Percentiles rank a stretch among this genome's conserved stretches.
Evolutionary conservation across 2,797 vertebrate genomes (phyloP).

Genomic region (Chloroceryle amazona): DNA sequence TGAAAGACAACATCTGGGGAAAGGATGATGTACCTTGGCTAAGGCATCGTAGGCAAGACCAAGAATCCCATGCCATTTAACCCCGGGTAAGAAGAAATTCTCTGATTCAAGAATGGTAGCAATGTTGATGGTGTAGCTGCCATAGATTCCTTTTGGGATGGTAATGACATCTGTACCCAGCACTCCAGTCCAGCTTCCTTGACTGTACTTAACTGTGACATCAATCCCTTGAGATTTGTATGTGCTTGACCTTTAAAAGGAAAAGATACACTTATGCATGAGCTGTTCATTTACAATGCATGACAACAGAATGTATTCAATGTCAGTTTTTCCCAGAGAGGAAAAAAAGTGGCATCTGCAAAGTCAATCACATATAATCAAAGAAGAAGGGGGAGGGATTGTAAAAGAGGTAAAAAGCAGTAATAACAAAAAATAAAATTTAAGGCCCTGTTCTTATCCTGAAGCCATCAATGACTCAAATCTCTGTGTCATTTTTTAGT

Average conservation of each 20-base stretch:
- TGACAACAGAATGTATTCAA: background rate
- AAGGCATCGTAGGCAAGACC: constrained; percentile 92
- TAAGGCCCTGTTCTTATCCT: background rate
- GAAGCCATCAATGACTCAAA: background rate
- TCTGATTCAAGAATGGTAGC: constrained; percentile 92
- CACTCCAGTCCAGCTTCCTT: constrained; percentile 95
- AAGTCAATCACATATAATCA: background rate
- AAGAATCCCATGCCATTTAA: constrained; percentile 97
- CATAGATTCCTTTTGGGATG: constrained; percentile 89
- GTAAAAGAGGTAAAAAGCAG: background rate
- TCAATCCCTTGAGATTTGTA: constrained; percentile 82
- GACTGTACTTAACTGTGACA: constrained; percentile 93
- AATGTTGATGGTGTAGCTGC: constrained; percentile 87
- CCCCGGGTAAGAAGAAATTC: constrained; percentile 92
- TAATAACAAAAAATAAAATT: background rate
- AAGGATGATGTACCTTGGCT: constrained; percentile 87
- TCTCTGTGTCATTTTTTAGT: background rate
- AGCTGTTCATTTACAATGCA: background rate
- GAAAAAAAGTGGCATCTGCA: background rate
- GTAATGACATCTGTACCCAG: constrained; percentile 88
- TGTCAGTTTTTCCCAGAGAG: background rate
- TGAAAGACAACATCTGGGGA: background rate
- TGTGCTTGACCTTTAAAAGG: constrained; percentile 86
- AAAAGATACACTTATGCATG: background rate
- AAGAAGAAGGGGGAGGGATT: background rate